Base-by-base conservation (phyloP, 2,113 vertebrate genomes). In the Hirundichthys speculiger region DNA sequence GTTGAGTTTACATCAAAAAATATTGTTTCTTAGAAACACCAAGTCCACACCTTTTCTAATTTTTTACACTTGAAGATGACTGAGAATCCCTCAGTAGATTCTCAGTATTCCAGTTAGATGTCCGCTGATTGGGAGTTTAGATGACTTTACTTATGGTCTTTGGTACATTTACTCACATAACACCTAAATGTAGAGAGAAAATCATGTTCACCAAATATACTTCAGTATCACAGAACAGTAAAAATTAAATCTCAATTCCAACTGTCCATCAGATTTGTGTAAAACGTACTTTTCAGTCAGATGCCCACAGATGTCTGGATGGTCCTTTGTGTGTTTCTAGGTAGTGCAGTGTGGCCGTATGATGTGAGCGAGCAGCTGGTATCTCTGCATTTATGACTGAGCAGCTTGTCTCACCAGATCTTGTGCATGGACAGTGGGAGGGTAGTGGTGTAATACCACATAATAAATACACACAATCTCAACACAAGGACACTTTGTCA, bases 101-200 rank as follows among this genome's bases (percentile, higher is more conserved):
- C 2, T 60, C 27, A 19, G 42, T 64, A 34, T 57, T 47, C 56
- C 94, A 94, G 90, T 57, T 0, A 90, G 86, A 2, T 91, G 22
- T 58, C 91, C 93, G 0, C 88, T 91, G 20, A 25, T 58, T 93
- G 85, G 93, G 0, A 88, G 88, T 51, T 88, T 82, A 13, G 55
- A 66, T 0, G 81, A 83, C 6, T 66, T 2, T 0, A 47, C 83
- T 13, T 93, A 88, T 38, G 88, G 85, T 50, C 82, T 85, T 7
- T 45, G 15, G 18, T 5, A 24, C 47, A 0, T 40, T 71, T 60
- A 49, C 39, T 34, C 9, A 6, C 11, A 9, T 34, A 34, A 10
- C 30, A 34, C 3, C 11, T 18, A 2, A 0, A 12, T 65, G 56
- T 16, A 51, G 45, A 61, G 13, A 72, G 25, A 16, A 59, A 20